Base-by-base conservation (phyloP, 1,140 invertebrate genomes). In the Lepidurus arcticus region DNA sequence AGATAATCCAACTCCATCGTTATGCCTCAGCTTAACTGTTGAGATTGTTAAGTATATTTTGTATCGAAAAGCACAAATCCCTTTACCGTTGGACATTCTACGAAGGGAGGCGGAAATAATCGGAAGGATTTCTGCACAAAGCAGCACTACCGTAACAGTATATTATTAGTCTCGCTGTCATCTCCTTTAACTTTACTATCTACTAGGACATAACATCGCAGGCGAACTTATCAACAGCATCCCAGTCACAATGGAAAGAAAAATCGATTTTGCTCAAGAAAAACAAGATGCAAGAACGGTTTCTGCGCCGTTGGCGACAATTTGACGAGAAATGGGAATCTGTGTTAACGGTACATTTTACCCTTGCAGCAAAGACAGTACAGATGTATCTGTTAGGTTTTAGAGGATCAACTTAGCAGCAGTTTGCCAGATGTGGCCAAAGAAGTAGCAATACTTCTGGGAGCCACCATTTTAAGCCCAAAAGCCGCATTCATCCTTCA, bases 21-120 rank as follows among this genome's bases (percentile, higher is more conserved):
- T 65, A 65, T 65, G 53, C 13, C 8, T 65, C 43, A 13, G 44
- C 13, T 24, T 78, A 13, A 74, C 78, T 21, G 47, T 47, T 24
- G 78, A 78, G 34, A 75, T 78, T 42, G 45, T 78, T 10, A 78
- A 78, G 53, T 78, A 74, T 44, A 16, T 78, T 24, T 45, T 73
- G n/a, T 43, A 75, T 7, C 78, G 53, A 75, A 78, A 78, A 75
- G 78, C 73, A 1, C 78, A 78, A 24, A 78, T 78, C 21, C 73
- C 73, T 8, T 9, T 78, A 6, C 42, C 78, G 1, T 78, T 24
- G 42, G 42, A 73, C 24, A 43, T 34, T 16, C 73, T 78, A 1
- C 11, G 44, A 42, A 78, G 26, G 47, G 21, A 44, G 24, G 75
- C 26, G 16, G 34, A 44, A 44, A 73, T 34, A 7, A n/a, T 44